phyloP scores from a whole-genome alignment of 1,140 invertebrate genomes.

The Chironomus striatipennis region DNA sequence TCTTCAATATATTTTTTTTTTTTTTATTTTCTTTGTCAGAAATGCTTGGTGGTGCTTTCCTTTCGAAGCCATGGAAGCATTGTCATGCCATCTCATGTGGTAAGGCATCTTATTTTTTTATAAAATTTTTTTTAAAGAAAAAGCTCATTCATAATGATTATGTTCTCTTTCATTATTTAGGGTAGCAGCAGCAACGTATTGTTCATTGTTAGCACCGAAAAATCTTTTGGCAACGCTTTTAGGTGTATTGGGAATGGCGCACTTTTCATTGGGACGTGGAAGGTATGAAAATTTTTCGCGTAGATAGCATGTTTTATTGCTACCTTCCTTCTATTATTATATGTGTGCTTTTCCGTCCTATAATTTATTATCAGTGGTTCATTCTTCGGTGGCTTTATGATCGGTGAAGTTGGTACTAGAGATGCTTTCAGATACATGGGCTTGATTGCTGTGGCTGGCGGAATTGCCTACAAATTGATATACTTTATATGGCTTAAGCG shows the following conservation, averaged over 20 bases:
- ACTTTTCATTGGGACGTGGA: slow-evolving; percentile 64
- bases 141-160: neutral
- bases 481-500: slow-evolving; percentile 62
- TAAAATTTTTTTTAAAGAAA: neutral
- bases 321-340: slow-evolving; percentile 21
- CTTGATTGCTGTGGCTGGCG: slow-evolving; percentile 54
- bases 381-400: slow-evolving; percentile 68
- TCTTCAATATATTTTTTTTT: slow-evolving; percentile 26
- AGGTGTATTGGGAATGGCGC: slow-evolving; percentile 71
- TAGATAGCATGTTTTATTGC: neutral
- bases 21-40: slow-evolving; percentile 42
- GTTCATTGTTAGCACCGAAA: slow-evolving; percentile 67
- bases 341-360: slow-evolving; percentile 49
- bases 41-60: slow-evolving; percentile 79
- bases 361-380: slow-evolving; percentile 49
- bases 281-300: neutral
- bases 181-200: slow-evolving; percentile 79
- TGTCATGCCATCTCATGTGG: slow-evolving; percentile 80
- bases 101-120: neutral
- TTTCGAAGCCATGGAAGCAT: slow-evolving; percentile 74
- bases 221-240: slow-evolving; percentile 71
- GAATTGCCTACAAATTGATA: slow-evolving; percentile 57
- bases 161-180: neutral
- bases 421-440: slow-evolving; percentile 70
- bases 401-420: slow-evolving; percentile 59